Evolutionary conservation across 2,797 vertebrate genomes (phyloP), one percentile per base, ranked within the genome.

Genomic region (Pygocentrus nattereri): DNA sequence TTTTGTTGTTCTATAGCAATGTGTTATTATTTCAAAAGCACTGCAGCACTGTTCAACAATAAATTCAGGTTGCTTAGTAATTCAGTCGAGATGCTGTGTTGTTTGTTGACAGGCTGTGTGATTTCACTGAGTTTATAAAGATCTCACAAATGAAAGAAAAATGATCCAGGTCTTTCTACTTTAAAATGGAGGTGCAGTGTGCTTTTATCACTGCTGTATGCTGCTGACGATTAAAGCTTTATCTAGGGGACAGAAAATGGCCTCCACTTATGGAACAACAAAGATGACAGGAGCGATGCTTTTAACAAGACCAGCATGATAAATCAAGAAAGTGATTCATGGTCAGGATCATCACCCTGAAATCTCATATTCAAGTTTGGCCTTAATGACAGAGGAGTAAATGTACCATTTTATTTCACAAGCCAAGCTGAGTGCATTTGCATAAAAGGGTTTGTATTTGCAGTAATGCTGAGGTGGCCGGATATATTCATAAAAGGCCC

Each of bases 361-460:
- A 77, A 82, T 82, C 11, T 52, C 59, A 74, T 74, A 61, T 78
- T 83, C 59, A 74, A 76, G 49, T 41, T 23, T 56, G 56, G 65
- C 64, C 38, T 71, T 83, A 52, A 64, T 49, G 23, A 67, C 30
- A 49, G 61, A 75, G 67, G 30, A 80, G 70, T 76, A 65, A 85
- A 78, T 78, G 70, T 61, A 54, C 19, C 27, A 41, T 30, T 79
- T 80, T 71, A 71, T 83, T 75, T 31, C 75, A 73, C 27, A 79
- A 50, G 78, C 44, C 16, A 82, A 56, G 34, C 30, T 38, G 62
- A 64, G 52, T 64, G n/a, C 61, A 78, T 80, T 83, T 75, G 72
- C 76, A 86, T 83, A 75, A 85, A 83, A 78, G 56, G 74, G 50
- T 49, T 49, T 83, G 47, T 77, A 74, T 76, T 79, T 38, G 49